Percentiles rank a stretch among this genome's conserved stretches.
phyloP scores from a whole-genome alignment of 2,797 vertebrate genomes.

The Champsocephalus gunnari region DNA sequence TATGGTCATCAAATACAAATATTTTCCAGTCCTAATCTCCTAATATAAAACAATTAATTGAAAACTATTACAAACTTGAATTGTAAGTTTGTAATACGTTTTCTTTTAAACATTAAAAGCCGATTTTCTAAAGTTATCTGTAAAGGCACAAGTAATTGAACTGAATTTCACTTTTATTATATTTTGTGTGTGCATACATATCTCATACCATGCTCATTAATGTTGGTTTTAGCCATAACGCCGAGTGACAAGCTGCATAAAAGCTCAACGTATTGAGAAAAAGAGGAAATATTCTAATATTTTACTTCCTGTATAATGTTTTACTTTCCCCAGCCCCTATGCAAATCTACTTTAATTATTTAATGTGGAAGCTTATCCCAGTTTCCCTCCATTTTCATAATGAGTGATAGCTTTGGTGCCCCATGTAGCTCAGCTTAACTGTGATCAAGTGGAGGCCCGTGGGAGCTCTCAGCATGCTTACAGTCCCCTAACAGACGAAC shows the following conservation, averaged over 20 bases:
- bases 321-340: constrained; percentile 8
- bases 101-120: too few species aligned
- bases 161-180: too few species aligned
- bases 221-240: background rate
- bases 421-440: constrained; percentile 81
- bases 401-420: constrained; percentile 68
- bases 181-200: too few species aligned
- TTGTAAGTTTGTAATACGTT: too few species aligned
- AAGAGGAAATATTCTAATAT: constrained; percentile 14
- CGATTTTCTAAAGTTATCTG: too few species aligned
- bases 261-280: background rate
- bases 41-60: too few species aligned
- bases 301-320: constrained; percentile 22
- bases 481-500: constrained; percentile 77
- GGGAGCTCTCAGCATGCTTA: constrained; percentile 88
- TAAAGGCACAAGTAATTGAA: too few species aligned
- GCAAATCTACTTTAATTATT: constrained; percentile 64
- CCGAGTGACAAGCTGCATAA: background rate
- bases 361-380: constrained; percentile 60
- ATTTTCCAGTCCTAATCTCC: background rate
- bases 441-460: constrained; percentile 92
- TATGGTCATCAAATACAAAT: background rate
- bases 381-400: constrained; percentile 69
- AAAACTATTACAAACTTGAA: too few species aligned
- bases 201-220: background rate